These are phyloP conservation scores for Peribatodes rhomboidaria DNA, from an alignment of 2,888 invertebrate species.

Conservation along the genomic window DNA sequence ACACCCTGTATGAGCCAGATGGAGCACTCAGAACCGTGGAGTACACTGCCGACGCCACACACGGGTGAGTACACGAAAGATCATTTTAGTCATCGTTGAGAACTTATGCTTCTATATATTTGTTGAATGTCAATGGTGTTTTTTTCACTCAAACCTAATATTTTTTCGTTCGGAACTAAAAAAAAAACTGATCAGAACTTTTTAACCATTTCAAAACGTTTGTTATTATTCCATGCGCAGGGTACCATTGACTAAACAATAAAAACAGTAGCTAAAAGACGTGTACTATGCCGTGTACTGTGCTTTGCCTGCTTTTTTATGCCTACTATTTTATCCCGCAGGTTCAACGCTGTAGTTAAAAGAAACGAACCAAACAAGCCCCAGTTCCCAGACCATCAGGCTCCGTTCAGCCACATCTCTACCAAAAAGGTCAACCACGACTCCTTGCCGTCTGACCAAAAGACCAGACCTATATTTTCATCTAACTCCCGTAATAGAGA, in stretches of 20 bases:
- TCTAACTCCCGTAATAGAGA: conserved; percentile 39
- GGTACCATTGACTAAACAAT: too few relatives aligned
- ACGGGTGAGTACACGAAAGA: conserved; percentile 62
- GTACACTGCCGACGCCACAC: conserved; percentile 80
- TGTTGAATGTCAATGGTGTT: too few relatives aligned
- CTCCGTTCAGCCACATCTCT: conserved; percentile 49
- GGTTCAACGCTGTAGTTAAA: conserved; percentile 75
- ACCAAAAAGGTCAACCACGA: conserved; percentile 45
- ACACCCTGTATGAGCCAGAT: conserved; percentile 81
- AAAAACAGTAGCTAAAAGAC: too few relatives aligned
- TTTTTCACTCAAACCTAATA: too few relatives aligned
- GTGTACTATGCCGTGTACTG: too few relatives aligned
- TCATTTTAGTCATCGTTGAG: too few relatives aligned
- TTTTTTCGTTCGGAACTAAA: too few relatives aligned
- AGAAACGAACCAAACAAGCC: conserved; percentile 66
- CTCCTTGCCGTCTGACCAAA: conserved; percentile 27
- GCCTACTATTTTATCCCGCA: conserved; percentile 42
- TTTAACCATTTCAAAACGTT: too few relatives aligned
- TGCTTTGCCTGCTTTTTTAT: too few relatives aligned
- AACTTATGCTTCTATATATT: too few relatives aligned
- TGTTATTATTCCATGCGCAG: too few relatives aligned
- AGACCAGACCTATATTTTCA: conserved; percentile 30
- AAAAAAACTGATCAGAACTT: too few relatives aligned
- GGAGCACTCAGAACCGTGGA: conserved; percentile 82
- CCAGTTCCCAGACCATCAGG: conserved; percentile 53